These are phyloP conservation scores for Brienomyrus longianalis DNA, from an alignment of 2,113 vertebrate species.

Conservation along the genomic window DNA sequence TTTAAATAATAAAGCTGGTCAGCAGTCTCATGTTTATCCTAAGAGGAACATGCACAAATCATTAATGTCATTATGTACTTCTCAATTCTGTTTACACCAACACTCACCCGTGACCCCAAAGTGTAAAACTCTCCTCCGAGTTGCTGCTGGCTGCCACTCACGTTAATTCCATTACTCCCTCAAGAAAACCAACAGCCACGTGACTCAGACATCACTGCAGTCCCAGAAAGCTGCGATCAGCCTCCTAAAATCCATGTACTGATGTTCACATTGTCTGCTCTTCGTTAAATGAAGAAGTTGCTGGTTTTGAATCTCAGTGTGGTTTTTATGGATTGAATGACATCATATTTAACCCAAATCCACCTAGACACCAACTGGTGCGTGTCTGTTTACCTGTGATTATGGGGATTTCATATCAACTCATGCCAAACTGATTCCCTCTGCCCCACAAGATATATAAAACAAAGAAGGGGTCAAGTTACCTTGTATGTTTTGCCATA, in stretches of 20 bases:
- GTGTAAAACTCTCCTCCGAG: not conserved
- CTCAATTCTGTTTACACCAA: not conserved
- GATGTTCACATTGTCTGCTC: not conserved
- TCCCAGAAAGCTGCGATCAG: not conserved
- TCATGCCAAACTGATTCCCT: not conserved
- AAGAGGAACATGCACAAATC: not conserved
- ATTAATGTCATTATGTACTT: not conserved
- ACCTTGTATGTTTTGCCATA: not conserved
- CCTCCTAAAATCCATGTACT: not conserved
- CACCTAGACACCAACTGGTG: not conserved
- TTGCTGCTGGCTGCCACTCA: not conserved
- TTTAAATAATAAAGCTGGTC: not conserved
- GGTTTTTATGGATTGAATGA: not conserved
- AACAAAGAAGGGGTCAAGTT: not conserved
- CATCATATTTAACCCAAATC: not conserved
- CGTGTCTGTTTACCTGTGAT: not conserved
- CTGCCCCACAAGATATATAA: not conserved
- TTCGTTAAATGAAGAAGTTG: not conserved
- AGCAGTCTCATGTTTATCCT: not conserved
- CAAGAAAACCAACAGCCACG: not conserved
- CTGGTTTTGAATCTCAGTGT: not conserved
- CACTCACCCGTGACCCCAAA: not conserved
- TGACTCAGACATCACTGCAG: not conserved
- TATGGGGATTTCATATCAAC: not conserved
- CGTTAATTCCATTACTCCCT: not conserved